A percentile compares a stretch with the other conserved stretches of the same genome.
These are phyloP conservation scores for Urocyon cinereoargenteus DNA, from an alignment of 2,797 vertebrate genomes.

Conservation along the genomic window DNA sequence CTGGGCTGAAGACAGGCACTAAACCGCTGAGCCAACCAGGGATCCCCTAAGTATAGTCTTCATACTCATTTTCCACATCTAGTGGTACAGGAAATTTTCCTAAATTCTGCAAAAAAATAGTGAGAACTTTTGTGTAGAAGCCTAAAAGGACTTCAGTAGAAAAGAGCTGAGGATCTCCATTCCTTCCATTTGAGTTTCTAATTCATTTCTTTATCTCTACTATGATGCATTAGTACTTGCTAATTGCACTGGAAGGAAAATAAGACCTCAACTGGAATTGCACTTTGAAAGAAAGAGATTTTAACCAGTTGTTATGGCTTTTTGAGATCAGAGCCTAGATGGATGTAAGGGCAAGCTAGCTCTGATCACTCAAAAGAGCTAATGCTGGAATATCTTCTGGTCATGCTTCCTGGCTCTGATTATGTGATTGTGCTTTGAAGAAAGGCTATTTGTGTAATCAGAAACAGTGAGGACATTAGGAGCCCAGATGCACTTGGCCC, in stretches of 20 bases:
- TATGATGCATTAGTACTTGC: background rate
- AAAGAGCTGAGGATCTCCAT: background rate
- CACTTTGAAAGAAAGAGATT: background rate
- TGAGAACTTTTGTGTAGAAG: background rate
- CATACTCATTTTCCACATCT: background rate
- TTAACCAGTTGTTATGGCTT: background rate
- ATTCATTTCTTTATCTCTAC: background rate
- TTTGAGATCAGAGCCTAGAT: background rate
- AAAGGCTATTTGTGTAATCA: background rate
- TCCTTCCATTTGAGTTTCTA: background rate
- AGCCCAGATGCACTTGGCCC: background rate
- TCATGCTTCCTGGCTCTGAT: background rate
- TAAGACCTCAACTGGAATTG: background rate
- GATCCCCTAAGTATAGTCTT: background rate
- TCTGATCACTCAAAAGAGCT: background rate
- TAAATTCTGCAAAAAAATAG: background rate
- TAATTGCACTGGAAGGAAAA: background rate
- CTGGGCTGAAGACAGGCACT: no score
- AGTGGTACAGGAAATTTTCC: background rate
- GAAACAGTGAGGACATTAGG: background rate
- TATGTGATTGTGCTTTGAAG: background rate
- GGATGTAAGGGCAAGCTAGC: background rate
- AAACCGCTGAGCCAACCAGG: no score
- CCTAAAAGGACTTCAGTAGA: background rate
- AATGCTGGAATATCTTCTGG: background rate